Conservation (phyloP, 2,888 invertebrate genomes). For the Campoplex nolae region DNA sequence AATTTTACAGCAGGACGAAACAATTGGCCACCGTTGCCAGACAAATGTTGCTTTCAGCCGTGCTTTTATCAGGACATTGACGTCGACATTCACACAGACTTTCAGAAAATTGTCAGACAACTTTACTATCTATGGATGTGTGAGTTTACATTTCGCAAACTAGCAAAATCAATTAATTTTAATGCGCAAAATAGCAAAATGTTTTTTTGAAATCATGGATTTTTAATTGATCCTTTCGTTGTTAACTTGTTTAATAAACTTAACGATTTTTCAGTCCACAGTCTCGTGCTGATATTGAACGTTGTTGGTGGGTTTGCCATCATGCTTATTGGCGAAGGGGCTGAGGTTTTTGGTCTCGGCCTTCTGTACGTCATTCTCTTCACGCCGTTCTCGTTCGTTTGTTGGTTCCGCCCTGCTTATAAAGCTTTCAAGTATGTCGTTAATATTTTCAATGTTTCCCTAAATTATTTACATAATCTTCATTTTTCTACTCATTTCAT, state of each 20-base stretch:
- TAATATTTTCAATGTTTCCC: neutral
- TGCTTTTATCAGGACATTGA: slow-evolving; percentile 99
- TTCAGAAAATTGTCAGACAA: slow-evolving; percentile 97
- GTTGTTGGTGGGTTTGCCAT: slow-evolving; percentile 94
- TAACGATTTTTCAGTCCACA: slow-evolving; percentile 91
- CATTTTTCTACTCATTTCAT: slow-evolving; percentile 10
- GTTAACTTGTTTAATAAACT: neutral
- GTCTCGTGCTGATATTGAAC: slow-evolving; percentile 93
- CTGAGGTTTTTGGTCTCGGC: slow-evolving; percentile 93
- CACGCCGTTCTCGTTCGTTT: slow-evolving; percentile 98
- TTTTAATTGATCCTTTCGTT: neutral
- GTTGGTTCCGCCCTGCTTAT: slow-evolving; percentile 99
- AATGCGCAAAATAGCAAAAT: too few species aligned
- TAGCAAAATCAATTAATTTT: neutral
- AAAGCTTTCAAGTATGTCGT: slow-evolving; percentile 94
- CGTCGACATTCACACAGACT: slow-evolving; percentile 98
- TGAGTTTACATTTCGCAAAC: slow-evolving; percentile 86
- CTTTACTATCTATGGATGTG: slow-evolving; percentile 99
- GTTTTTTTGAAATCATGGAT: neutral
- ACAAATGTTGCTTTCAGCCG: slow-evolving; percentile 96
- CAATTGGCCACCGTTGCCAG: slow-evolving; percentile 99
- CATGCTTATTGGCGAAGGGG: slow-evolving; percentile 87
- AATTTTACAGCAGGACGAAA: slow-evolving; percentile 89
- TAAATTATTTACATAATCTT: neutral
- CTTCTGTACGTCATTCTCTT: slow-evolving; percentile 95